Evolutionary conservation across 2,113 vertebrate species (phyloP).

Genomic region (Catagonus wagneri): DNA sequence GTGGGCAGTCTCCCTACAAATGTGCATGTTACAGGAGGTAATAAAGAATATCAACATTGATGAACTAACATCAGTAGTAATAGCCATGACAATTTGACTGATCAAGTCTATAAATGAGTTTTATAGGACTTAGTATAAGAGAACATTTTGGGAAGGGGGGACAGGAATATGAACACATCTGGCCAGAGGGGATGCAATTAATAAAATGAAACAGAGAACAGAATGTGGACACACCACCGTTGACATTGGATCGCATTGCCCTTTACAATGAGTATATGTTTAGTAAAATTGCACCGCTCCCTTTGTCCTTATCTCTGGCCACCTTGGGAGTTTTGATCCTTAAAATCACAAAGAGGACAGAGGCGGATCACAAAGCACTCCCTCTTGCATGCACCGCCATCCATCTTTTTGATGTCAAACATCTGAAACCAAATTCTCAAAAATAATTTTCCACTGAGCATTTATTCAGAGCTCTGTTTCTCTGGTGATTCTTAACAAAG

Average conservation of each 20-base stretch:
- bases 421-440: conserved; percentile 77
- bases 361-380: conserved; percentile 67
- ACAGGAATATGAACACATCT: background rate
- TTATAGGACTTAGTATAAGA: background rate
- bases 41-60: background rate
- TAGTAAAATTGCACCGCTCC: conserved; percentile 62
- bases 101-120: background rate
- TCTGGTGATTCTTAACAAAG: conserved; percentile 79
- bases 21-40: accelerated
- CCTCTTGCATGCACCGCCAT: conserved; percentile 67
- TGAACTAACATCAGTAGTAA: background rate
- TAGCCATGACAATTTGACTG: background rate
- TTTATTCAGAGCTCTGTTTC: conserved; percentile 80
- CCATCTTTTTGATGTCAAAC: conserved; percentile 78
- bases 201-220: background rate
- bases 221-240: background rate
- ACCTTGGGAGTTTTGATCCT: conserved; percentile 81
- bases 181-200: conserved; percentile 41
- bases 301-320: conserved; percentile 73
- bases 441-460: conserved; percentile 74
- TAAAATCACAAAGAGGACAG: conserved; percentile 74
- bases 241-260: conserved; percentile 70
- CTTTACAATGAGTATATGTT: conserved; percentile 69
- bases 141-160: background rate
- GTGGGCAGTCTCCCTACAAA: background rate